Evolutionary conservation across 64 coral and sea anemone species (phyloP).

Genomic region (Anthopleura sola): DNA sequence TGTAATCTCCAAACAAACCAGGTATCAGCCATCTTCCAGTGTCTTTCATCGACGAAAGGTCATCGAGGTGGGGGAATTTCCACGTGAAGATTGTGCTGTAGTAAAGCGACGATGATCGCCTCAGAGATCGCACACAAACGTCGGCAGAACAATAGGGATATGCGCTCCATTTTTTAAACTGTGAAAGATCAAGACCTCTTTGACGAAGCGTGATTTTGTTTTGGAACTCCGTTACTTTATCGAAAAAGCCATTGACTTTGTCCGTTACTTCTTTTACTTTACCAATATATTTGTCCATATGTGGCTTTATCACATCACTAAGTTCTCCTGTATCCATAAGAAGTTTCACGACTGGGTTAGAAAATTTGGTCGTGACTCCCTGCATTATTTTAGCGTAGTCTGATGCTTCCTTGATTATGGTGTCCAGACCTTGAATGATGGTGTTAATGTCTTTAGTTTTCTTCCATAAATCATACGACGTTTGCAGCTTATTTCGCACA

Average conservation of each 20-base stretch:
- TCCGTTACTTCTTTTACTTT: constrained; percentile 51
- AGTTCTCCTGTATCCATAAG: constrained; percentile 65
- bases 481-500: constrained; percentile 59
- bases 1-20: constrained; percentile 93
- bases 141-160: constrained; percentile 87
- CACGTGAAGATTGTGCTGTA: constrained; percentile 81
- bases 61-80: constrained; percentile 93
- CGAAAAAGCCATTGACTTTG: constrained; percentile 80
- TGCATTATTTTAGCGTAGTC: constrained; percentile 61
- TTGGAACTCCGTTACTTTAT: constrained; percentile 83
- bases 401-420: constrained; percentile 52
- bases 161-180: constrained; percentile 66
- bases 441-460: constrained; percentile 65
- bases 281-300: constrained; percentile 73
- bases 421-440: constrained; percentile 69
- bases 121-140: constrained; percentile 75
- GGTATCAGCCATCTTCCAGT: constrained; percentile 90
- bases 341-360: constrained; percentile 65
- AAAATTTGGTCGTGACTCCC: constrained; percentile 45
- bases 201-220: constrained; percentile 85
- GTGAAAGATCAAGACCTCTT: constrained; percentile 56
- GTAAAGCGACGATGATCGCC: constrained; percentile 82
- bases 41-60: constrained; percentile 74
- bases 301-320: constrained; percentile 53
- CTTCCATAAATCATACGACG: constrained; percentile 69